Conservation (phyloP, 2,888 invertebrate genomes). For the Rhorus exstirpatorius region DNA sequence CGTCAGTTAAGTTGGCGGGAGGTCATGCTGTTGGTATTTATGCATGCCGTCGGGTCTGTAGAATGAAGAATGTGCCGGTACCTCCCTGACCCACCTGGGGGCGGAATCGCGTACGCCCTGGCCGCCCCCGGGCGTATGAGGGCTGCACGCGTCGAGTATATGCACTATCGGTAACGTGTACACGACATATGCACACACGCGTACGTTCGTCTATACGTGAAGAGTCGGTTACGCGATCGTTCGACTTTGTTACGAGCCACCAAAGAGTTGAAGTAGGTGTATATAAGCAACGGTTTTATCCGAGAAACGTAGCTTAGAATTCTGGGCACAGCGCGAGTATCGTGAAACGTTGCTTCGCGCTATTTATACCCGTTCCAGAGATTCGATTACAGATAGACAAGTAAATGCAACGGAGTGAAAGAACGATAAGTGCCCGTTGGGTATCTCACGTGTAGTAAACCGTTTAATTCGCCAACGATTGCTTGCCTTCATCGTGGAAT, state of each 20-base stretch:
- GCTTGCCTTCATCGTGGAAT: too few species aligned
- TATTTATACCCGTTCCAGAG: slow-evolving; percentile 51
- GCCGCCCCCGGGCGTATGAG: slow-evolving; percentile 85
- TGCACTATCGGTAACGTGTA: slow-evolving; percentile 59
- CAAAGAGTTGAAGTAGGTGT: slow-evolving; percentile 34
- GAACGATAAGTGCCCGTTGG: neutral
- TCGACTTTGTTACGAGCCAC: slow-evolving; percentile 31
- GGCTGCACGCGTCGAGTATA: slow-evolving; percentile 77
- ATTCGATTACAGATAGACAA: slow-evolving; percentile 38
- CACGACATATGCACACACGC: slow-evolving; percentile 21
- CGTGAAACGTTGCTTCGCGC: slow-evolving; percentile 34
- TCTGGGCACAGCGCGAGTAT: neutral
- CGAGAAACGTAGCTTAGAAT: slow-evolving; percentile 39
- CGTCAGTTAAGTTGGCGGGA: slow-evolving; percentile 58
- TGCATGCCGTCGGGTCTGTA: slow-evolving; percentile 69
- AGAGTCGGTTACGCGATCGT: slow-evolving; percentile 50
- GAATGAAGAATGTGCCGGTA: slow-evolving; percentile 82
- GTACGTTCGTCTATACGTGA: slow-evolving; percentile 23
- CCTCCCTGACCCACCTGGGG: slow-evolving; percentile 85
- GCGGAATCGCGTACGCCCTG: slow-evolving; percentile 85
- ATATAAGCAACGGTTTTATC: slow-evolving; percentile 38
- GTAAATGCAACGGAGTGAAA: slow-evolving; percentile 21
- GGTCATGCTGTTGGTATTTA: slow-evolving; percentile 71
- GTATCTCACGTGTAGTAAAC: neutral
- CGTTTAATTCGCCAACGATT: too few species aligned